A percentile compares a stretch with the other conserved stretches of the same genome.
These are phyloP conservation scores for Mus minutoides DNA, from an alignment of 2,797 vertebrate genomes.

Conservation along the genomic window DNA sequence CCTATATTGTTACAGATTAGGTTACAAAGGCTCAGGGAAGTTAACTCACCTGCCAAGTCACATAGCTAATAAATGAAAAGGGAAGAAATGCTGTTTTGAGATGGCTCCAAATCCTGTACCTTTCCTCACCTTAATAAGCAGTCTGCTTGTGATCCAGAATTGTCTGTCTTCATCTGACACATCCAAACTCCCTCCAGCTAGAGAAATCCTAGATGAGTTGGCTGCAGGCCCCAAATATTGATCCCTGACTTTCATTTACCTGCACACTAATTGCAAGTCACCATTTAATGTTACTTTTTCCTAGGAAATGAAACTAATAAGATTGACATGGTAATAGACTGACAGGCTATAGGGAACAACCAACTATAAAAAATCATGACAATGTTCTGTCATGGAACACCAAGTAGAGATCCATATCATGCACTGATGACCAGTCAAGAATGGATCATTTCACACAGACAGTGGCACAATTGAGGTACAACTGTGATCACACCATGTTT, in stretches of 20 bases:
- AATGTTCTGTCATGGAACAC: neutral
- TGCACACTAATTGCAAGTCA: neutral
- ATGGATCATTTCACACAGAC: neutral
- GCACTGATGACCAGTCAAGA: neutral
- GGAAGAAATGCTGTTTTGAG: neutral
- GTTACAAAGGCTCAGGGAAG: neutral
- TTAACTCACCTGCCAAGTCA: slow-evolving; percentile 4
- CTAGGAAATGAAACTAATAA: neutral
- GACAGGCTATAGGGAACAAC: neutral
- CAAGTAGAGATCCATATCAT: neutral
- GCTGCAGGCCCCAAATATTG: neutral
- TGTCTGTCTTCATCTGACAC: neutral
- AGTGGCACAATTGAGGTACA: neutral
- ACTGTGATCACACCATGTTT: neutral
- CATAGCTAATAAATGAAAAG: slow-evolving; percentile 38
- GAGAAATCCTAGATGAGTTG: neutral
- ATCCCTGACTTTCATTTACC: neutral
- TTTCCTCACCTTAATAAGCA: neutral
- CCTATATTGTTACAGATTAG: neutral
- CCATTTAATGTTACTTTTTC: neutral
- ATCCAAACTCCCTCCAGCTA: neutral
- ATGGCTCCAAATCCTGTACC: neutral
- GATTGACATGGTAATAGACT: neutral
- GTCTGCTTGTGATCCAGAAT: neutral
- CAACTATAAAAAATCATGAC: neutral